Conservation (phyloP, 2,888 invertebrate species). For the Amiota communis region DNA sequence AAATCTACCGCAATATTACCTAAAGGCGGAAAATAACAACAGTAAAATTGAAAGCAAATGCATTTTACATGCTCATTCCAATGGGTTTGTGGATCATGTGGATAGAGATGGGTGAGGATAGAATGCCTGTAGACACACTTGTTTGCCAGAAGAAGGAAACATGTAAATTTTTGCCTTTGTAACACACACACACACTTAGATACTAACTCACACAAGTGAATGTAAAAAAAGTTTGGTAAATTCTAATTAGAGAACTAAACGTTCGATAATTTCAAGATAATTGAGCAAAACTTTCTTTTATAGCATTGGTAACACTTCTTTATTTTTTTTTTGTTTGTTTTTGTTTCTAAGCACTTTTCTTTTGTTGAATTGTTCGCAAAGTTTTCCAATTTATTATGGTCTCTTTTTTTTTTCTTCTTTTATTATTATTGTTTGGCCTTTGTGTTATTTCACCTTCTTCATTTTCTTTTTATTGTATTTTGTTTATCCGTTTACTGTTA, state of each 20-base stretch:
- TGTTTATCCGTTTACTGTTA: too few species aligned
- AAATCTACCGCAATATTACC: not conserved
- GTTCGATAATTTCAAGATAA: constrained; percentile 19
- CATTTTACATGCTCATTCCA: constrained; percentile 4
- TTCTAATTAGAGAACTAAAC: constrained; percentile 8
- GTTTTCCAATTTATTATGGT: constrained; percentile 5
- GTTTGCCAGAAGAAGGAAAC: not conserved
- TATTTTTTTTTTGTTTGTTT: not conserved
- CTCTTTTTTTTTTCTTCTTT: not conserved
- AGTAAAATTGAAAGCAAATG: not conserved
- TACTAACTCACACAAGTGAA: not conserved
- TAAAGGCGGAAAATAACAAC: constrained; percentile 7
- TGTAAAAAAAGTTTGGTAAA: not conserved
- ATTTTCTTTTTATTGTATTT: too few species aligned
- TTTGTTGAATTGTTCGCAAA: not conserved
- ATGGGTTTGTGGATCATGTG: too few species aligned
- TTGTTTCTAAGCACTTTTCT: not conserved
- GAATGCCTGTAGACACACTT: too few species aligned
- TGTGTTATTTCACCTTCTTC: too few species aligned
- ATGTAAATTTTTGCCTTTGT: too few species aligned
- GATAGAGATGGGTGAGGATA: too few species aligned
- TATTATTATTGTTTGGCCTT: too few species aligned
- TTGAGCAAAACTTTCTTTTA: constrained; percentile 24
- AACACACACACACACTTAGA: not conserved
- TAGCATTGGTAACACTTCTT: not conserved